Conservation (phyloP, 92 coral and sea anemone genomes). For the Montipora capitata region DNA sequence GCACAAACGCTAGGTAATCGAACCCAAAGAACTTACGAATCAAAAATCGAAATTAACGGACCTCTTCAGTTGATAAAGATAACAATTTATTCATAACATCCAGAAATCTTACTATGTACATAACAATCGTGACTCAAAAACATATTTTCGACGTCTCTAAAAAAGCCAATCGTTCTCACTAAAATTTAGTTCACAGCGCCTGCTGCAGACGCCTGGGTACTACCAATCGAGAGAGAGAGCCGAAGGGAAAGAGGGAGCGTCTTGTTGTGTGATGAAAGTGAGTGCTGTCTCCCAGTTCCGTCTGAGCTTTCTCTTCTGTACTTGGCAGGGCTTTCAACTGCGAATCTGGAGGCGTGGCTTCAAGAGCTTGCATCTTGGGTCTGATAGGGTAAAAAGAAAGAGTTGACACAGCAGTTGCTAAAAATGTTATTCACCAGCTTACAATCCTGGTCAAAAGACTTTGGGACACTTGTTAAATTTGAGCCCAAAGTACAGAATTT, state of each 20-base stretch:
- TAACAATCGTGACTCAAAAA: not conserved
- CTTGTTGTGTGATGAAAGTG: slow-evolving; percentile 88
- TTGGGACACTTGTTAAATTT: too few relatives aligned
- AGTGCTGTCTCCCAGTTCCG: slow-evolving; percentile 65
- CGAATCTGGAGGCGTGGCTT: slow-evolving; percentile 52
- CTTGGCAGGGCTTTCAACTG: slow-evolving; percentile 52
- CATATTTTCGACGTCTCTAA: not conserved
- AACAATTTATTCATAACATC: slow-evolving; percentile 14
- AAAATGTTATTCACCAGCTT: too few relatives aligned
- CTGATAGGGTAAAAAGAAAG: too few relatives aligned
- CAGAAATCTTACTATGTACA: slow-evolving; percentile 34
- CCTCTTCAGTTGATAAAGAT: too few relatives aligned
- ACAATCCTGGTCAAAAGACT: too few relatives aligned
- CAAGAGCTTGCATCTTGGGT: slow-evolving; percentile 63
- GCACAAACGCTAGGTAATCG: too few relatives aligned
- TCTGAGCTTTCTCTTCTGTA: slow-evolving; percentile 38
- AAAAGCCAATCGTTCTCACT: too few relatives aligned
- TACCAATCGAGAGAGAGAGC: slow-evolving; percentile 47
- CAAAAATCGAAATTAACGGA: too few relatives aligned
- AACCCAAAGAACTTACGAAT: too few relatives aligned
- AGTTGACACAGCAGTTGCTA: too few relatives aligned
- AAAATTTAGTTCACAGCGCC: slow-evolving; percentile 20
- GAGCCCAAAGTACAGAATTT: too few relatives aligned
- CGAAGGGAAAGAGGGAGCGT: slow-evolving; percentile 51
- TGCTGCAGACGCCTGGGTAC: slow-evolving; percentile 41